Conservation (phyloP, 2,888 invertebrate genomes). For the Cheiracanthium punctorium region DNA sequence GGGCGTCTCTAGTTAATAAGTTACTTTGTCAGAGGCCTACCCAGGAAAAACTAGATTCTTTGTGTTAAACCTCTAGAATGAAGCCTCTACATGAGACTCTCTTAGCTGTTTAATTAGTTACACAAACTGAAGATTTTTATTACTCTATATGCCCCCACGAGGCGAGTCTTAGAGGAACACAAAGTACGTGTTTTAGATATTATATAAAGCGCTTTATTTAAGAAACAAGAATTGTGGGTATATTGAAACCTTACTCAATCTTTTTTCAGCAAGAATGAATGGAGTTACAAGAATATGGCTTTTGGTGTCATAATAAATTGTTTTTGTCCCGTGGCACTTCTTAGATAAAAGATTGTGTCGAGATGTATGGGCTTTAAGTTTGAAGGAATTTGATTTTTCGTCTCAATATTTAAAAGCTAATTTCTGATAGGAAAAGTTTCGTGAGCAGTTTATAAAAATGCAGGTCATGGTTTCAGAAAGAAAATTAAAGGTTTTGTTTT, state of each 20-base stretch:
- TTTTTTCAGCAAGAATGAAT: too few relatives aligned
- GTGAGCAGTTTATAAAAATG: too few relatives aligned
- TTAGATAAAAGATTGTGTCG: too few relatives aligned
- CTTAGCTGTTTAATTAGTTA: constrained; percentile 48
- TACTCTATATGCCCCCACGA: constrained; percentile 21
- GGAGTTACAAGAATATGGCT: too few relatives aligned
- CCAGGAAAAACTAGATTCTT: constrained; percentile 28
- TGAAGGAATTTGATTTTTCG: too few relatives aligned
- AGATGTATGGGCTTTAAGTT: too few relatives aligned
- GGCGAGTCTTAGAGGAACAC: background rate
- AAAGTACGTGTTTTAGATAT: constrained; percentile 34
- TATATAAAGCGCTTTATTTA: background rate
- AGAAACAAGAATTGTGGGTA: background rate
- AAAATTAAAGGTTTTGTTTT: too few relatives aligned
- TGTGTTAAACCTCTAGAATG: constrained; percentile 31
- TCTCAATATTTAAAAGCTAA: too few relatives aligned
- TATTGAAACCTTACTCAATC: background rate
- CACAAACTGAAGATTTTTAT: constrained; percentile 48
- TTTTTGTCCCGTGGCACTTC: too few relatives aligned
- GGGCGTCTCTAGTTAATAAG: constrained; percentile 35
- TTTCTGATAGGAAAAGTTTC: too few relatives aligned
- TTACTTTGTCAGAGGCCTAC: constrained; percentile 26
- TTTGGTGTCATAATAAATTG: too few relatives aligned
- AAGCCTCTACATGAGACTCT: background rate
- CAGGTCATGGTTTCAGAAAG: too few relatives aligned